Base-by-base conservation (phyloP, 2,888 invertebrate species). In the Elegia similella region DNA sequence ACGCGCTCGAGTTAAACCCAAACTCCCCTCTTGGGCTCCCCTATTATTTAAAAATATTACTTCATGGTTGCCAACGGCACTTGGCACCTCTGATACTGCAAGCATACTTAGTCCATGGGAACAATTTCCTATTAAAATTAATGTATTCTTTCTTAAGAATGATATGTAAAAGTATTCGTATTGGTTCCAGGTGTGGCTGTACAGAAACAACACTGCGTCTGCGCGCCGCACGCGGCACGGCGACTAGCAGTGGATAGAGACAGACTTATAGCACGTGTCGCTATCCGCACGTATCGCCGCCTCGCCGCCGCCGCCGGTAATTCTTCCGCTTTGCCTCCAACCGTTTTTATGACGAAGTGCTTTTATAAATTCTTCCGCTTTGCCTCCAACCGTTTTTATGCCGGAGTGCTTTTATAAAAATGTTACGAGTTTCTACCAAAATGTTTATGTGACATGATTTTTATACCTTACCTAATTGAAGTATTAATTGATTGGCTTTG, bases 211-310 rank as follows among this genome's bases (percentile, higher is more conserved):
- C 67, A 90, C 92, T 43, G 90, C 91, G 63, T 91, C 88, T 62
- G 89, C 92, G 67, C 76, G 93, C 62, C 89, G 92, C 62, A 61
- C 88, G 63, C 92, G 93, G 67, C 93, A 93, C 73, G 94, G 94
- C 75, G 94, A 94, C 91, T 94, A 94, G 93, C 94, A 93, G 91
- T 93, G 92, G 91, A 80, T 83, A 5, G 88, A 88, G 77, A 88
- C 88, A 62, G 87, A 87, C 81, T 92, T 89, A 89, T 92, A 92
- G 91, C 90, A 82, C 73, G 69, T 78, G 71, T 71, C 70, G 59
- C 62, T 70, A 70, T 64, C 32, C 10, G 16, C 44, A 29, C 29
- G 60, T 59, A 61, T 67, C 67, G 68, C 30, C 47, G 34, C 59
- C 53, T 13, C 59, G 43, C 10, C 15, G 16, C 44, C 60, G 43